These are phyloP conservation scores for Achroia grisella DNA, from an alignment of 1,140 invertebrate genomes.

Conservation along the genomic window DNA sequence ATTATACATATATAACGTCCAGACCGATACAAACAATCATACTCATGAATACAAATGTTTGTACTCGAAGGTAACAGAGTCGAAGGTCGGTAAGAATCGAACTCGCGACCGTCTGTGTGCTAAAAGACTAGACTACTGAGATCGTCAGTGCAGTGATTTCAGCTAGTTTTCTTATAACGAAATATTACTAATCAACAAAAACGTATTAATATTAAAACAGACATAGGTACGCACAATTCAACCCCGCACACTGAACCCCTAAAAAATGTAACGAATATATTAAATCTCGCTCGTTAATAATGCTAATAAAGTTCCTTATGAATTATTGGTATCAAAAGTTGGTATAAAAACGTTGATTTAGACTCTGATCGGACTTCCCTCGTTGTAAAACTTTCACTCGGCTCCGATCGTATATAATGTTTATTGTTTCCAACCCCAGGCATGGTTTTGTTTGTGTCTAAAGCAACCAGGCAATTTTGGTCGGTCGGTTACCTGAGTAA, in stretches of 20 bases:
- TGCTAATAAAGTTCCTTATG: slow-evolving; percentile 47
- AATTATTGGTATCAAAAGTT: slow-evolving; percentile 44
- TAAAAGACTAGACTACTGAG: no score
- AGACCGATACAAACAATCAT: no score
- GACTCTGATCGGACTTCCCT: slow-evolving; percentile 10
- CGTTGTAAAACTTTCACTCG: slow-evolving; percentile 36
- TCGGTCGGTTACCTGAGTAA: slow-evolving; percentile 37
- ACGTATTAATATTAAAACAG: no score
- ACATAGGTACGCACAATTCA: no score
- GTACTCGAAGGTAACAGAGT: no score
- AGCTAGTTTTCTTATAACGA: no score
- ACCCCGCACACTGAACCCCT: not conserved
- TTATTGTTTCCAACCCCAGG: slow-evolving; percentile 29
- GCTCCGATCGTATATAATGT: slow-evolving; percentile 20
- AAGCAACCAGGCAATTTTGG: slow-evolving; percentile 26
- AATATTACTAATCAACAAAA: no score
- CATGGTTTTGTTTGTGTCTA: slow-evolving; percentile 26
- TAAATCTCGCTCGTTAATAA: slow-evolving; percentile 27
- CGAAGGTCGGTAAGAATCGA: no score
- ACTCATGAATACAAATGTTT: no score
- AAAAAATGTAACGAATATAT: slow-evolving; percentile 9
- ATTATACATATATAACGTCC: no score
- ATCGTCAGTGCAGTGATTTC: no score
- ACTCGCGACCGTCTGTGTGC: no score
- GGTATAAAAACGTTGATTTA: slow-evolving; percentile 38